Evolutionary conservation across 2,888 invertebrate genomes (phyloP).

Genomic region (Cheilosia variabilis): DNA sequence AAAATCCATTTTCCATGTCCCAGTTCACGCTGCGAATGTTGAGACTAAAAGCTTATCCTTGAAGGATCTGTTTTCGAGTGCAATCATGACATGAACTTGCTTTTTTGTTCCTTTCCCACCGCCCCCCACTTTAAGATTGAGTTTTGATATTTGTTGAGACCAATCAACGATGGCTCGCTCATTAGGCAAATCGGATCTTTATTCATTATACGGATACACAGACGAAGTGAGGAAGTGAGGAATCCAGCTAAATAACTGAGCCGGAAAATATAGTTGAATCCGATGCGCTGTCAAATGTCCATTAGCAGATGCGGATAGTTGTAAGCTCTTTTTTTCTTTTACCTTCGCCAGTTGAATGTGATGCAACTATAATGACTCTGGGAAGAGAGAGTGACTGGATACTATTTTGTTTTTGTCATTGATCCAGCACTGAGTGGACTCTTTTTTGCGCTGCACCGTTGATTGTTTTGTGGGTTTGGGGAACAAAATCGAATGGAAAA

Average conservation of each 20-base stretch:
- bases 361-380: not conserved
- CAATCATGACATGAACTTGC: slow-evolving; percentile 25
- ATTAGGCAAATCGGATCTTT: slow-evolving; percentile 15
- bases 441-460: too few relatives aligned
- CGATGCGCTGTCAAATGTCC: not conserved
- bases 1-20: slow-evolving; percentile 49
- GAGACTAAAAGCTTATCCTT: slow-evolving; percentile 32
- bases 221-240: not conserved
- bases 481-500: too few relatives aligned
- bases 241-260: not conserved
- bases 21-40: slow-evolving; percentile 57
- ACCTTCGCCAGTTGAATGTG: not conserved
- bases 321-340: not conserved
- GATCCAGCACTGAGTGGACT: not conserved
- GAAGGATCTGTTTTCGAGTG: slow-evolving; percentile 43
- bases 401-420: not conserved
- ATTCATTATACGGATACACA: not conserved
- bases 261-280: not conserved
- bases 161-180: slow-evolving; percentile 52
- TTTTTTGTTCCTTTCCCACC: not conserved
- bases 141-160: slow-evolving; percentile 6
- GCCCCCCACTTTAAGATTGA: not conserved
- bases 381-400: not conserved
- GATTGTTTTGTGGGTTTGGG: too few relatives aligned
- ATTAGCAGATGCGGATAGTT: not conserved